Base-by-base conservation (phyloP, 2,888 invertebrate genomes). In the Melinaea menophilus region DNA sequence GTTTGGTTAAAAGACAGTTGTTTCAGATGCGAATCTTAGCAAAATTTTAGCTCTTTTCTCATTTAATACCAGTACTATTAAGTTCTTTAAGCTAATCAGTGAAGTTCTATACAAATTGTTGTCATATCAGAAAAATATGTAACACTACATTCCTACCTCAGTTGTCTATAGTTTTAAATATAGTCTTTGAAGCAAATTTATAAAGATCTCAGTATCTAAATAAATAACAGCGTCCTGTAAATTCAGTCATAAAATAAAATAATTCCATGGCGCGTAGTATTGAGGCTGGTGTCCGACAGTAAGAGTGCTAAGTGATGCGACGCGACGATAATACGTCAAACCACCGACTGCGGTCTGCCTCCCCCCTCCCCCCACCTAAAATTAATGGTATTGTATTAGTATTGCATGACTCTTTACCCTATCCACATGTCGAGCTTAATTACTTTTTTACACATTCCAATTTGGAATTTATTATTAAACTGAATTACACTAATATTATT, bases 271-370 rank as follows among this genome's bases (percentile, higher is more conserved):
- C 56, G 61, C 45, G 55, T 35, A 62, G 58, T 61, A 45, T 33
- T 57, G 67, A 59, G 67, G 66, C 63, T 71, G 69, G 72, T 69
- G 72, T 73, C 60, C 68, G 72, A 66, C 70, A 65, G 69, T 67
- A 74, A 73, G 78, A 75, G 69, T 71, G 70, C 79, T 82, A 83
- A 82, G 81, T 81, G 84, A 77, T 77, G 74, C 73, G 78, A 75
- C 74, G 78, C 80, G 79, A 79, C 77, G 80, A 79, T 84, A 83
- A 84, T 84, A 83, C 79, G 84, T 84, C 85, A 85, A 84, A 85
- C 82, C 82, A 74, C 81, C 74, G 78, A 69, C 78, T 79, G 81
- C 75, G 80, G 82, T 78, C 72, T 73, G 73, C 69, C 74, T 72
- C 73, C 74, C 72, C 75, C 57, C 66, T 54, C 72, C 74, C 66